Evolutionary conservation across 2,113 vertebrate species (phyloP).

Genomic region (Microtus oregoni): DNA sequence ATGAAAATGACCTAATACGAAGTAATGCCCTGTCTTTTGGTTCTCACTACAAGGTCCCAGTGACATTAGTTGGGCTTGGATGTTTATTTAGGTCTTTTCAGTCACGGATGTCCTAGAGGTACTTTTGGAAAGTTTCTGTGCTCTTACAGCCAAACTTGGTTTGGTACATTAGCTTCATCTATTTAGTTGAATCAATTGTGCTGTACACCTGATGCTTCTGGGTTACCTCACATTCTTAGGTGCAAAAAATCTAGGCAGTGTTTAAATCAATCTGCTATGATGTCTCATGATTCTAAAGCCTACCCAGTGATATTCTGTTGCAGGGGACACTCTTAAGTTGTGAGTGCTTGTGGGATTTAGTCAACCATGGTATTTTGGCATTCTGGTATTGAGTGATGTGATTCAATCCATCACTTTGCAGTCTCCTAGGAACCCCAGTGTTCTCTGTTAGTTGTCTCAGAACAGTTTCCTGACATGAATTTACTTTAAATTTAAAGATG

Average conservation of each 20-base stretch:
- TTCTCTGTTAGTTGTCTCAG: constrained; percentile 64
- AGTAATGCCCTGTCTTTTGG: constrained; percentile 40
- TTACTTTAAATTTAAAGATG: constrained; percentile 76
- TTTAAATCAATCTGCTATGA: constrained; percentile 43
- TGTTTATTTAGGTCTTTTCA: constrained; percentile 35
- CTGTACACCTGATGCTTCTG: constrained; percentile 16
- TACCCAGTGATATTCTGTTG: constrained; percentile 49
- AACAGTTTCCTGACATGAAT: constrained; percentile 72
- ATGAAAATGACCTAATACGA: neutral
- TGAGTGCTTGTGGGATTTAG: constrained; percentile 62
- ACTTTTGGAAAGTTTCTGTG: constrained; percentile 45
- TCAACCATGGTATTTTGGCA: neutral
- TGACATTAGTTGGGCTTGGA: constrained; percentile 3
- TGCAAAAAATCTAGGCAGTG: constrained; percentile 10
- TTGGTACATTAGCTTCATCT: constrained; percentile 22
- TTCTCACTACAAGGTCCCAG: neutral
- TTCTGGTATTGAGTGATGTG: neutral
- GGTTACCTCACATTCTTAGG: constrained; percentile 21
- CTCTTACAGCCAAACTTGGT: constrained; percentile 31
- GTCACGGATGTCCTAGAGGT: neutral
- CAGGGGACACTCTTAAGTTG: constrained; percentile 56
- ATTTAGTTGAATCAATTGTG: constrained; percentile 47
- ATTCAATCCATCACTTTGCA: constrained; percentile 41
- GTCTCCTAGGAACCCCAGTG: constrained; percentile 58
- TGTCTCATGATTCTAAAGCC: neutral